Conservation (phyloP, 1,140 invertebrate genomes). For the Aphaenogaster floridana region DNA sequence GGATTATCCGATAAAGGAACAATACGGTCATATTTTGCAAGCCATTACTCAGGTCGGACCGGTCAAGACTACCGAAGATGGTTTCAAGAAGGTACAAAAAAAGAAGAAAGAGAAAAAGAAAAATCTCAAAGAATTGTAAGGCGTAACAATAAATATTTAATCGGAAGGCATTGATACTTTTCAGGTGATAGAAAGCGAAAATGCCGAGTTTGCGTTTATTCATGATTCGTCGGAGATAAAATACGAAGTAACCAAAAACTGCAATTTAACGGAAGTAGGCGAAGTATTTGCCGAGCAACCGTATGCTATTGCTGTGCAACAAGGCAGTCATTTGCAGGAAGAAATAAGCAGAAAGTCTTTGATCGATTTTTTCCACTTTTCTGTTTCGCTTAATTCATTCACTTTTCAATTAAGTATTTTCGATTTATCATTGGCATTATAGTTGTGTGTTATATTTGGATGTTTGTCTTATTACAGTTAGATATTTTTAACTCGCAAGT, state of each 20-base stretch:
- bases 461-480: background rate
- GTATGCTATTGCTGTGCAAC: conserved; percentile 95
- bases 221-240: conserved; percentile 95
- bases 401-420: background rate
- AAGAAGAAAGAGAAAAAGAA: background rate
- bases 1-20: conserved; percentile 97
- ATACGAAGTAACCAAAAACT: conserved; percentile 94
- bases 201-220: conserved; percentile 96
- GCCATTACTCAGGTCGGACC: conserved; percentile 93
- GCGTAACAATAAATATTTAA: background rate
- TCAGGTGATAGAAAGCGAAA: conserved; percentile 91
- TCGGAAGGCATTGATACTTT: conserved; percentile 5
- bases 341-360: conserved; percentile 91
- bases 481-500: background rate
- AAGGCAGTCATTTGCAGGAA: conserved; percentile 94
- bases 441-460: background rate
- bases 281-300: conserved; percentile 96
- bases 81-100: conserved; percentile 89
- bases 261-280: conserved; percentile 95
- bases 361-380: conserved; percentile 7
- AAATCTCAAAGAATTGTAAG: background rate
- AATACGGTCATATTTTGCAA: conserved; percentile 95
- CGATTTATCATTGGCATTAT: background rate
- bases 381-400: background rate
- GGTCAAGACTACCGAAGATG: conserved; percentile 90